Percentiles rank a stretch among this genome's conserved stretches.
phyloP scores from a whole-genome alignment of 2,888 invertebrate genomes.

The Allygus modestus region DNA sequence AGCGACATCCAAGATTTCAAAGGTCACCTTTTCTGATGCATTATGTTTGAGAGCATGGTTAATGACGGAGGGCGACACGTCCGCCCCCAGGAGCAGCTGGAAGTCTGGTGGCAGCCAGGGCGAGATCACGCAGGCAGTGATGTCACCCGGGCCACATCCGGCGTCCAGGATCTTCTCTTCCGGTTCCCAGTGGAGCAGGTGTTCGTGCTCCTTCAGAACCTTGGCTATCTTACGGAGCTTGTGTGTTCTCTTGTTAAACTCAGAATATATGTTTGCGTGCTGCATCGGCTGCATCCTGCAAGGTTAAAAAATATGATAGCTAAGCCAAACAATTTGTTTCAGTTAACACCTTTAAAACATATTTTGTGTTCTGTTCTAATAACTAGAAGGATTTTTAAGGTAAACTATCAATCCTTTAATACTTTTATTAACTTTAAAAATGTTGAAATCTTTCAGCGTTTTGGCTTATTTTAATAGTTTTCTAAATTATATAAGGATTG shows the following conservation, averaged over 20 bases:
- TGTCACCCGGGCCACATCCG: slow-evolving; percentile 65
- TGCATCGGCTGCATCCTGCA: slow-evolving; percentile 12
- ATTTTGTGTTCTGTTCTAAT: too few species aligned
- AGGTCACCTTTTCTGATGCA: slow-evolving; percentile 45
- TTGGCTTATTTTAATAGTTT: too few species aligned
- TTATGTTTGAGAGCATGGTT: slow-evolving; percentile 56
- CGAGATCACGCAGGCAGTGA: slow-evolving; percentile 56
- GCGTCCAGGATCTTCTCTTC: slow-evolving; percentile 63
- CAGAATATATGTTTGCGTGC: slow-evolving; percentile 21
- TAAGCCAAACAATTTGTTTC: too few species aligned
- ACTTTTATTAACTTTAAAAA: too few species aligned
- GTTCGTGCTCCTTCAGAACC: slow-evolving; percentile 53
- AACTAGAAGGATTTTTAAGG: too few species aligned
- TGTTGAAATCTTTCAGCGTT: too few species aligned
- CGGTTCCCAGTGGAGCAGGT: slow-evolving; percentile 57
- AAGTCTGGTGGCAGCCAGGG: slow-evolving; percentile 54
- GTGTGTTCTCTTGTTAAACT: neutral
- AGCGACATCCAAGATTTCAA: slow-evolving; percentile 43
- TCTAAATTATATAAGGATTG: too few species aligned
- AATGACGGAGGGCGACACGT: slow-evolving; percentile 53
- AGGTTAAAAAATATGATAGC: neutral
- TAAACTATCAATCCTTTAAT: too few species aligned
- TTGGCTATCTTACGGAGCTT: neutral
- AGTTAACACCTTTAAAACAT: too few species aligned
- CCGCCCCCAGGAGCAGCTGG: slow-evolving; percentile 16